These are phyloP conservation scores for Melipona beecheii DNA, from an alignment of 2,888 invertebrate genomes.

Conservation along the genomic window DNA sequence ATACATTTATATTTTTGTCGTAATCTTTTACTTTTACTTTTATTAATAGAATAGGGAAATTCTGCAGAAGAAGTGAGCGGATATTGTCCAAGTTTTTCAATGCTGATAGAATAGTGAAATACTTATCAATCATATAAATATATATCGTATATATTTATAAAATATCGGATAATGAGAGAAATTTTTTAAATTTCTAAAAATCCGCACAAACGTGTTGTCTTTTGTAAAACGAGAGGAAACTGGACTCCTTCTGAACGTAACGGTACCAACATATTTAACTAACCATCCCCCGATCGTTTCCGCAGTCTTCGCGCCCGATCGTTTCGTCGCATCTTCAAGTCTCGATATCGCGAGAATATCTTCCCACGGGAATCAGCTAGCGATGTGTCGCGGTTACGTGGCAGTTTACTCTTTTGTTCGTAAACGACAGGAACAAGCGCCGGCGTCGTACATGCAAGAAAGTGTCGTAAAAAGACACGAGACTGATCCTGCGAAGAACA, in stretches of 20 bases:
- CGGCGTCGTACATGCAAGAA: neutral
- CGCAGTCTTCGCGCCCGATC: slow-evolving; percentile 7
- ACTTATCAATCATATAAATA: no score
- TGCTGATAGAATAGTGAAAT: no score
- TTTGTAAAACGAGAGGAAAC: neutral
- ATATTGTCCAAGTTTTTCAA: no score
- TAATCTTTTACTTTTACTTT: no score
- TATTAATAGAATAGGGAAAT: no score
- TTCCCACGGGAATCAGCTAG: neutral
- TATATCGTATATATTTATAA: no score
- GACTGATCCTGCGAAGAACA: neutral
- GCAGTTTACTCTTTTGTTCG: neutral
- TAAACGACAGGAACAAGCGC: neutral
- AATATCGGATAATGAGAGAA: no score
- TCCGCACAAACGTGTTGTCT: neutral
- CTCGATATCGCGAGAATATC: neutral
- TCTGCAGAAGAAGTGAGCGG: no score
- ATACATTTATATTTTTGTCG: no score
- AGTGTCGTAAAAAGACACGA: neutral
- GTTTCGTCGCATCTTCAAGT: slow-evolving; percentile 2
- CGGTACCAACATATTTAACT: slow-evolving; percentile 31
- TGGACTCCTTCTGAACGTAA: slow-evolving; percentile 19
- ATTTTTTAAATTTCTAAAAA: no score
- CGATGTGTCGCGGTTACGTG: neutral
- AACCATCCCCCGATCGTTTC: slow-evolving; percentile 22